These are phyloP conservation scores for Megaleporinus macrocephalus DNA, from an alignment of 2,113 vertebrate species.

Conservation along the genomic window DNA sequence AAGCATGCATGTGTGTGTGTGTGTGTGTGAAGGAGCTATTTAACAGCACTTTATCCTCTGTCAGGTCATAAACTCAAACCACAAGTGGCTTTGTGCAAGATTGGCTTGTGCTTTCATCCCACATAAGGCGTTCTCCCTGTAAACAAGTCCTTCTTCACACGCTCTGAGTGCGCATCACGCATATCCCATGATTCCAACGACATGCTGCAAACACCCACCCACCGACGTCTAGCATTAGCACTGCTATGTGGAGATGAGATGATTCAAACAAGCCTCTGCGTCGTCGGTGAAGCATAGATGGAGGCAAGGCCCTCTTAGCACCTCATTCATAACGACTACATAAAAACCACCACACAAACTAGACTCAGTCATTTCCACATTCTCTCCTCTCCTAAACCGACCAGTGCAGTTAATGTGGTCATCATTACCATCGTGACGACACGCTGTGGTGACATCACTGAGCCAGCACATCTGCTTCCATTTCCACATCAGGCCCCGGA, in stretches of 20 bases:
- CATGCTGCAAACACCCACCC: neutral
- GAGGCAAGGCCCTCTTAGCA: conserved; percentile 22
- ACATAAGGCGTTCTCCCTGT: conserved; percentile 33
- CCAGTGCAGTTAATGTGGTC: neutral
- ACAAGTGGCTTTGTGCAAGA: conserved; percentile 66
- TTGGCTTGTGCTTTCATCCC: conserved; percentile 57
- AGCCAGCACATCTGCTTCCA: conserved; percentile 68
- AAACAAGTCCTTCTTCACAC: conserved; percentile 42
- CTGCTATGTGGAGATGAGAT: neutral
- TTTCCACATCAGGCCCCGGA: conserved; percentile 47
- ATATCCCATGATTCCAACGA: conserved; percentile 39
- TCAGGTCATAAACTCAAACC: conserved; percentile 69
- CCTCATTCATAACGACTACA: conserved; percentile 8
- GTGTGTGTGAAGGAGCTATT: conserved; percentile 49
- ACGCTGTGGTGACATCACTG: conserved; percentile 66
- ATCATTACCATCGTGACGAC: conserved; percentile 44
- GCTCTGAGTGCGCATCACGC: conserved; percentile 29
- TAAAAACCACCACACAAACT: conserved; percentile 16
- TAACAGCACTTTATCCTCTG: conserved; percentile 65
- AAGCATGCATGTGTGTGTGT: neutral
- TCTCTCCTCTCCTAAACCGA: conserved; percentile 11
- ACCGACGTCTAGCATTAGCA: neutral
- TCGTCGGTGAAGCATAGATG: conserved; percentile 7
- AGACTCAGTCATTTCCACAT: conserved; percentile 30
- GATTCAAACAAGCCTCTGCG: conserved; percentile 27